These are phyloP conservation scores for Burhinus oedicnemus DNA, from an alignment of 2,113 vertebrate species.

Conservation along the genomic window DNA sequence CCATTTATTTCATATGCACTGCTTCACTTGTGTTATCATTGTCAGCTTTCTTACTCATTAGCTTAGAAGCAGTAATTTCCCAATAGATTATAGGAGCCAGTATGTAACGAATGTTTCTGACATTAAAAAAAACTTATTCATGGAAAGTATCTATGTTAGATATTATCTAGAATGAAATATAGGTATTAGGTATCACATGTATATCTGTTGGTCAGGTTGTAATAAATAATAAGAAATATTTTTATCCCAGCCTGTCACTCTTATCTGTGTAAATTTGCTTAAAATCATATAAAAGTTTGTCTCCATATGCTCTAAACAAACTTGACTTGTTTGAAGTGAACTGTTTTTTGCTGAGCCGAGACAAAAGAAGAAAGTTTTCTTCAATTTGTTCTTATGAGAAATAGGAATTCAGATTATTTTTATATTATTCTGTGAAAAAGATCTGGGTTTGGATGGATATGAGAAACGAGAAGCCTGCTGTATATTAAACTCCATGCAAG, in stretches of 20 bases:
- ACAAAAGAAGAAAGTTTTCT: background rate
- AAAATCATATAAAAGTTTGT: background rate
- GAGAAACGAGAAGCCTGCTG: background rate
- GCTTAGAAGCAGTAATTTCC: background rate
- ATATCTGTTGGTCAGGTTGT: background rate
- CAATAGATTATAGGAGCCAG: background rate
- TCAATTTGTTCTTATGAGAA: background rate
- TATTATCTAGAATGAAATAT: background rate
- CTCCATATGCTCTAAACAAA: background rate
- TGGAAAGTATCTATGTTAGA: background rate
- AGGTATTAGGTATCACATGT: background rate
- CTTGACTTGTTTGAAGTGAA: background rate
- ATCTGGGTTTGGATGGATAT: background rate
- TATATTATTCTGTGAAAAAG: background rate
- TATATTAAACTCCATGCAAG: background rate
- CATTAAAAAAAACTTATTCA: background rate
- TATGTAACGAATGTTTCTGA: background rate
- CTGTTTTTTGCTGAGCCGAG: background rate
- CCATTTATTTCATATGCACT: background rate
- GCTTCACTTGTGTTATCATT: background rate
- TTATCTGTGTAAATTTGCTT: background rate
- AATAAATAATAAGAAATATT: background rate
- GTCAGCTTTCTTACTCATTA: background rate
- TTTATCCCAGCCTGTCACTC: background rate
- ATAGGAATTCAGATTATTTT: background rate